Evolutionary conservation across 2,888 invertebrate species (phyloP).

Genomic region (Hecatera dysodea): DNA sequence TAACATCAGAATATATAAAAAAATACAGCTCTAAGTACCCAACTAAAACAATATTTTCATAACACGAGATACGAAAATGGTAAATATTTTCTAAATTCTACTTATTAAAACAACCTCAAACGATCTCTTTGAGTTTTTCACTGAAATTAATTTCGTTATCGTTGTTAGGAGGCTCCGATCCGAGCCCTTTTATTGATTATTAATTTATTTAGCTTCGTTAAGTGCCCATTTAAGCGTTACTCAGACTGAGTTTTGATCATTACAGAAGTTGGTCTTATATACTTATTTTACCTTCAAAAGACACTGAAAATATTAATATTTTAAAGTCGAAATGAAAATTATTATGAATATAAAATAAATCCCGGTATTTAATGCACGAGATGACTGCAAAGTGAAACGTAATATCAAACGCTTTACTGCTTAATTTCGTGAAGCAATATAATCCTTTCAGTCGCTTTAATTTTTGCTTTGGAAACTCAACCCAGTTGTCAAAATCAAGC

Average conservation of each 20-base stretch:
- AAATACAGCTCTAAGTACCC: not conserved
- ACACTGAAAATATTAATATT: conserved; percentile 27
- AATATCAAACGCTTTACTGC: conserved; percentile 34
- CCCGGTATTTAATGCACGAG: conserved; percentile 18
- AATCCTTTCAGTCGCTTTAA: conserved; percentile 43
- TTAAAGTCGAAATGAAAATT: conserved; percentile 6
- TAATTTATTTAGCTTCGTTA: conserved; percentile 62
- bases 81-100: conserved; percentile 34
- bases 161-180: conserved; percentile 35
- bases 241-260: conserved; percentile 52
- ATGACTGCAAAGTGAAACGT: conserved; percentile 30
- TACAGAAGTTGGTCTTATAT: conserved; percentile 45
- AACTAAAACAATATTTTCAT: conserved; percentile 13
- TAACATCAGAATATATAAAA: not conserved
- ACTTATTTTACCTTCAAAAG: conserved; percentile 20
- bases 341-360: conserved; percentile 5
- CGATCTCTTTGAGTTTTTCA: conserved; percentile 40
- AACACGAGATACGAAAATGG: not conserved
- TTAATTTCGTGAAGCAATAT: conserved; percentile 37
- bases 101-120: conserved; percentile 47
- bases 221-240: conserved; percentile 53
- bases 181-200: conserved; percentile 57
- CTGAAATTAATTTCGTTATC: conserved; percentile 53
- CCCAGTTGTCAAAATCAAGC: conserved; percentile 45
- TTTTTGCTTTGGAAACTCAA: conserved; percentile 36